A percentile compares a stretch with the other conserved stretches of the same genome.
These are phyloP conservation scores for Cynaeus angustus DNA, from an alignment of 2,888 invertebrate species.

Conservation along the genomic window DNA sequence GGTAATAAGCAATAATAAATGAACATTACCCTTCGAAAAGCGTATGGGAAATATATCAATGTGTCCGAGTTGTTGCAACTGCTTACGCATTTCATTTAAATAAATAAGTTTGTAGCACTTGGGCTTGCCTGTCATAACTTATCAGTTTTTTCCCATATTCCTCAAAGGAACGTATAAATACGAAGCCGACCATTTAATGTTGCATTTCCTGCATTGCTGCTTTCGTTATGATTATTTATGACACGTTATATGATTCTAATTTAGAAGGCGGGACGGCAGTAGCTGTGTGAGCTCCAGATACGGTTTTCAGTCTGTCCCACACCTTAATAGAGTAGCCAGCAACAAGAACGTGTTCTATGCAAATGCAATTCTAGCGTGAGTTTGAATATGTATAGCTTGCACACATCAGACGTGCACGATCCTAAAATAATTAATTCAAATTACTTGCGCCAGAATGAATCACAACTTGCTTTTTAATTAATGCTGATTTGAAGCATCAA, in stretches of 20 bases:
- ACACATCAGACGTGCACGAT: slow-evolving; percentile 57
- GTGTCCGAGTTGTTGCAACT: slow-evolving; percentile 17
- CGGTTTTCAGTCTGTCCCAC: slow-evolving; percentile 46
- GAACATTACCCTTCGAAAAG: not conserved
- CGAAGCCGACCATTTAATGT: slow-evolving; percentile 31
- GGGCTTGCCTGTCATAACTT: slow-evolving; percentile 34
- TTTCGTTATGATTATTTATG: slow-evolving; percentile 49
- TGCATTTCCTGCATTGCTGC: slow-evolving; percentile 44
- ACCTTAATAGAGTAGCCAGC: slow-evolving; percentile 43
- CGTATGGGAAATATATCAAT: slow-evolving; percentile 8
- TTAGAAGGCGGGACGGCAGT: slow-evolving; percentile 37
- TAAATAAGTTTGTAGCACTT: slow-evolving; percentile 17
- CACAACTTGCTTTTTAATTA: slow-evolving; percentile 60
- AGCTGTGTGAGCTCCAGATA: slow-evolving; percentile 39
- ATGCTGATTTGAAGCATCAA: slow-evolving; percentile 62
- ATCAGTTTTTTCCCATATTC: slow-evolving; percentile 20
- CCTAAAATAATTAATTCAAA: slow-evolving; percentile 62
- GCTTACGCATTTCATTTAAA: slow-evolving; percentile 32
- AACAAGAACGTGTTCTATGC: slow-evolving; percentile 60
- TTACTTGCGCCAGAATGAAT: slow-evolving; percentile 61
- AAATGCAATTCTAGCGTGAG: slow-evolving; percentile 62
- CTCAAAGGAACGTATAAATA: slow-evolving; percentile 23
- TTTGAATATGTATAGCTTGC: slow-evolving; percentile 64
- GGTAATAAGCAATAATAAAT: slow-evolving; percentile 1
- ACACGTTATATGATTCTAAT: slow-evolving; percentile 40